Percentiles rank a stretch among this genome's conserved stretches.
Conservation (phyloP, 1,140 invertebrate genomes). For the Platorchestia sp. region DNA sequence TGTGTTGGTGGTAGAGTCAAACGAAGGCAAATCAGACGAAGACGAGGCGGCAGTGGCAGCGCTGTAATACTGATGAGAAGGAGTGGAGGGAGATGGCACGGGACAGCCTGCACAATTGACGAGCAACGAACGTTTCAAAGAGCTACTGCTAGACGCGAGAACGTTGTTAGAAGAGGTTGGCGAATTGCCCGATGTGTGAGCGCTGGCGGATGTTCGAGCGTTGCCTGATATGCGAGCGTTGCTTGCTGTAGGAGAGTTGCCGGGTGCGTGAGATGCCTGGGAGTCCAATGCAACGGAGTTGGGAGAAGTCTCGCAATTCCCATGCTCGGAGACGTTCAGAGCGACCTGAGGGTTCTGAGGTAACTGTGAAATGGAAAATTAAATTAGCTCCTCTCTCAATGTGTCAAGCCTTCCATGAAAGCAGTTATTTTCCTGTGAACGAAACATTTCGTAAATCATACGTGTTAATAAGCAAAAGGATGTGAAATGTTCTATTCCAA, state of each 20-base stretch:
- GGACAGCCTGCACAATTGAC: slow-evolving; percentile 15
- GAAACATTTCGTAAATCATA: too few relatives aligned
- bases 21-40: neutral
- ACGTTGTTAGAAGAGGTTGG: neutral
- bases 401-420: too few relatives aligned
- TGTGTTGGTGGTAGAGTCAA: neutral
- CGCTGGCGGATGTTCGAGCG: neutral
- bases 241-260: neutral
- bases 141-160: neutral
- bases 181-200: neutral
- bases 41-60: neutral
- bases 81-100: neutral
- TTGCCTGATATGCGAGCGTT: neutral
- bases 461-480: too few relatives aligned
- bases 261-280: neutral
- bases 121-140: neutral
- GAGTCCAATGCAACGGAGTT: neutral
- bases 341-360: neutral
- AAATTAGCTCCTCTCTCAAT: neutral
- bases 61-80: slow-evolving; percentile 26
- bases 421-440: too few relatives aligned
- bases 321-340: neutral
- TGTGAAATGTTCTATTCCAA: too few relatives aligned
- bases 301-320: neutral
- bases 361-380: neutral